A percentile compares a stretch with the other conserved stretches of the same genome.
phyloP scores from a whole-genome alignment of 92 coral and sea anemone species.

The Porites cylindrica region DNA sequence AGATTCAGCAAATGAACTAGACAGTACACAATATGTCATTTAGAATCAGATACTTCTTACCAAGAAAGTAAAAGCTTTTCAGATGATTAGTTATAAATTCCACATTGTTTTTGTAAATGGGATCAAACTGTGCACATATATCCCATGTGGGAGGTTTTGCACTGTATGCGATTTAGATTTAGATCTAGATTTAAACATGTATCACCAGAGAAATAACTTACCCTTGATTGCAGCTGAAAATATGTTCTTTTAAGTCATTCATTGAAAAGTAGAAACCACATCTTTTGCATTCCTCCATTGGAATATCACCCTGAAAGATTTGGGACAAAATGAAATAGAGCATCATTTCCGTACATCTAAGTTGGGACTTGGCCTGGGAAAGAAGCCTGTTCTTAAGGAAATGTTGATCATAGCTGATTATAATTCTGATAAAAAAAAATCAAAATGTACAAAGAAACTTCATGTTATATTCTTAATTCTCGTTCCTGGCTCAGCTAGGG shows the following conservation, averaged over 20 bases:
- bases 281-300: conserved; percentile 20
- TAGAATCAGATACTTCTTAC: conserved; percentile 5
- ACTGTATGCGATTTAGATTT: conserved; percentile 16
- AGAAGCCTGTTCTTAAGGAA: conserved; percentile 7
- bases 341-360: conserved; percentile 10
- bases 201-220: conserved; percentile 22
- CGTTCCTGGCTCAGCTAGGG: conserved; percentile 15
- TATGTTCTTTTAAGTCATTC: conserved; percentile 19
- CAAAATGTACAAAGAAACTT: conserved; percentile 11
- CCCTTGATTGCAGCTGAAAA: conserved; percentile 18
- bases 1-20: conserved; percentile 2
- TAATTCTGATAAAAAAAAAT: conserved; percentile 2
- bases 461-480: conserved; percentile 1
- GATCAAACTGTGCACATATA: conserved; percentile 11
- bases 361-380: conserved; percentile 7
- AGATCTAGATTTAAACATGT: not conserved
- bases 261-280: conserved; percentile 29
- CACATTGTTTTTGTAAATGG: conserved; percentile 19
- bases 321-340: conserved; percentile 9
- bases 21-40: conserved; percentile 18
- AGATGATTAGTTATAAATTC: conserved; percentile 17
- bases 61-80: conserved; percentile 18
- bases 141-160: conserved; percentile 5
- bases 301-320: conserved; percentile 27
- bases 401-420: conserved; percentile 1